Evolutionary conservation across 2,888 invertebrate species (phyloP).

Genomic region (Orthosia cruda): DNA sequence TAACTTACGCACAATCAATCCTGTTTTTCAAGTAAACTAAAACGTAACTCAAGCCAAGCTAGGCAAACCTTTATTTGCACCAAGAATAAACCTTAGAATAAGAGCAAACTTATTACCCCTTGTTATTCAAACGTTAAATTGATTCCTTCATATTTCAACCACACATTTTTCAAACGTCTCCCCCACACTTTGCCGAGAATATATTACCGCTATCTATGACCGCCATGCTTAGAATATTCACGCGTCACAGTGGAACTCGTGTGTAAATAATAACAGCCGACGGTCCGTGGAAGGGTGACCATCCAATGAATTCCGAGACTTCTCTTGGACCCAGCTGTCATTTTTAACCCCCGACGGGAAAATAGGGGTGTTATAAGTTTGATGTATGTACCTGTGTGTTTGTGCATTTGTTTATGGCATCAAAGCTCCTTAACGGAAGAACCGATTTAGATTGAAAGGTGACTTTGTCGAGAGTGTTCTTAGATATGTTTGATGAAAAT

Average conservation of each 20-base stretch:
- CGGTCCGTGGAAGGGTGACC: too few species aligned
- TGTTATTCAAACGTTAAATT: slow-evolving; percentile 32
- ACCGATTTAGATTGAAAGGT: too few species aligned
- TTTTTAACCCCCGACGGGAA: neutral
- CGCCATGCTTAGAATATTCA: slow-evolving; percentile 8
- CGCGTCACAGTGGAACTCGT: neutral
- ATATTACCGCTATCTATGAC: slow-evolving; percentile 6
- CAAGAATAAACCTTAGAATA: neutral
- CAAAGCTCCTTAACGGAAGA: too few species aligned
- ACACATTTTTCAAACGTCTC: slow-evolving; percentile 36
- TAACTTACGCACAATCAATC: too few species aligned
- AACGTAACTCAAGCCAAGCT: neutral
- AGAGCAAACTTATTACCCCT: neutral
- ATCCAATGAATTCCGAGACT: neutral
- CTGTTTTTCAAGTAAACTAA: too few species aligned
- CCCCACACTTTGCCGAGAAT: neutral
- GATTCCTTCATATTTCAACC: slow-evolving; percentile 28
- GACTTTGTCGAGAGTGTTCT: too few species aligned
- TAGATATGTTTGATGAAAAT: too few species aligned
- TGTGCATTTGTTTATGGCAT: too few species aligned
- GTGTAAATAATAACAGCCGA: neutral
- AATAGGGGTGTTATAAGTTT: too few species aligned
- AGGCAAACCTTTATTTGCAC: neutral
- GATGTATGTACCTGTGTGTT: too few species aligned
- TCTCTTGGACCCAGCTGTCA: neutral